Evolutionary conservation across 2,888 invertebrate genomes (phyloP), one percentile per base, ranked within the genome.

Genomic region (Julus scanicus): DNA sequence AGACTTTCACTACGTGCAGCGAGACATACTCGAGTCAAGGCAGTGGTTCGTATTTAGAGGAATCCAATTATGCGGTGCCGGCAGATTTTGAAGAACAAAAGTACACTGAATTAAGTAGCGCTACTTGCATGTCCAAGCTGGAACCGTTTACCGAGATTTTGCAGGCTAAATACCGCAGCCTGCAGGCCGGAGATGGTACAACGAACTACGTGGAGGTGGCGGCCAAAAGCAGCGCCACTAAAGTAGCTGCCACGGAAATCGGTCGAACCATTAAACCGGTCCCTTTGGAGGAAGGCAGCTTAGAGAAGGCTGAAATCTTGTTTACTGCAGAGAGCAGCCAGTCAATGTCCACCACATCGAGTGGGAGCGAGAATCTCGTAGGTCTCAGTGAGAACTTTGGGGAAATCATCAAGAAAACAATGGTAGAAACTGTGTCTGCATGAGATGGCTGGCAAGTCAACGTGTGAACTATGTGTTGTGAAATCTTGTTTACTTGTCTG

Each of bases 351-450:
- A 87, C 80, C 40, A 86, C 90, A 29, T 89, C 90, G 89, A 89
- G 88, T 89, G 90, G 91, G 84, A 94, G 93, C 86, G 93, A 94
- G 88, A 93, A 93, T 90, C 94, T 89, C 94, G 90, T 90, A 48
- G 90, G 91, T 53, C 89, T 90, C 1, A 90, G 90, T 11, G 96
- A 96, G 91, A 97, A 97, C 92, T 97, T 97, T 91, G 97, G 97
- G 88, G 97, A 97, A 93, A 96, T 97, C 91, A 97, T 97, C 90
- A 97, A 97, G 93, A 97, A 97, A 93, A 96, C 96, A 90, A 97
- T 97, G 94, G 97, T 97, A 91, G 97, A 97, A 92, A 97, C 96
- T 91, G 97, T 96, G 91, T 96, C 95, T 91, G 96, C 96, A 93
- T 96, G 39, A 87, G 39, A 17, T 17, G 9, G 53, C n/a, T 37